A percentile compares a stretch with the other conserved stretches of the same genome.
phyloP scores from a whole-genome alignment of 2,797 vertebrate genomes.

The Rallus crepitans region DNA sequence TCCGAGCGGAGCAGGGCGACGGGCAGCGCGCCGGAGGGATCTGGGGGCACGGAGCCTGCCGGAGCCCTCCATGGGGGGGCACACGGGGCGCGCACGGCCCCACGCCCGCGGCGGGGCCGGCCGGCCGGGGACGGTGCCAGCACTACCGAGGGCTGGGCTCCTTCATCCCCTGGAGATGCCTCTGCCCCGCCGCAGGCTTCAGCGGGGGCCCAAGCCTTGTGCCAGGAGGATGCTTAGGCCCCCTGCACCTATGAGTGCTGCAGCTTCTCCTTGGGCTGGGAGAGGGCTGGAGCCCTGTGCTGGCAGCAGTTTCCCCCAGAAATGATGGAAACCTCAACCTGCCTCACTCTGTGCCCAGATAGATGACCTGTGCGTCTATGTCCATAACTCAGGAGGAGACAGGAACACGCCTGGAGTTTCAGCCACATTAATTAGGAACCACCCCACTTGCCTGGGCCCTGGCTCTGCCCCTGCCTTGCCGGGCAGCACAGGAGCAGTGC shows the following conservation, averaged over 20 bases:
- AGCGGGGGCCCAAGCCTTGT: rapidly evolving
- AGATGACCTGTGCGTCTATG: not conserved
- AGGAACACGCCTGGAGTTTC: not conserved
- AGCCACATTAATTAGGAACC: not conserved
- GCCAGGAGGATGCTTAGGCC: not conserved
- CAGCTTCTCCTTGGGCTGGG: not conserved
- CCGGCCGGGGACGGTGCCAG: no score
- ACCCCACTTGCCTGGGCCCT: rapidly evolving
- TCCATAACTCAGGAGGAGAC: not conserved
- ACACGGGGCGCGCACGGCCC: no score
- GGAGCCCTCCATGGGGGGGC: not conserved
- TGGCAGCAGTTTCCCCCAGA: not conserved
- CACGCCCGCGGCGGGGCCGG: no score
- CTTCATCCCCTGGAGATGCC: no score
- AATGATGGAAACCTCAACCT: not conserved
- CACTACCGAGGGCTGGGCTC: not conserved
- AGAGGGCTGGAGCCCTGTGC: not conserved
- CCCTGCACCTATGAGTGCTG: rapidly evolving
- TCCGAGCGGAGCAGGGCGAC: not conserved
- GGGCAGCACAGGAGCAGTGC: rapidly evolving
- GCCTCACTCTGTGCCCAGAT: rapidly evolving
- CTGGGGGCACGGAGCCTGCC: no score
- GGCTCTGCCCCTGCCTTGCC: not conserved
- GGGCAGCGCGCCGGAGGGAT: no score
- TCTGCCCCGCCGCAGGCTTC: rapidly evolving